Evolutionary conservation across 2,113 vertebrate species (phyloP), one percentile per base, ranked within the genome.

Genomic region (Anseranas semipalmata): DNA sequence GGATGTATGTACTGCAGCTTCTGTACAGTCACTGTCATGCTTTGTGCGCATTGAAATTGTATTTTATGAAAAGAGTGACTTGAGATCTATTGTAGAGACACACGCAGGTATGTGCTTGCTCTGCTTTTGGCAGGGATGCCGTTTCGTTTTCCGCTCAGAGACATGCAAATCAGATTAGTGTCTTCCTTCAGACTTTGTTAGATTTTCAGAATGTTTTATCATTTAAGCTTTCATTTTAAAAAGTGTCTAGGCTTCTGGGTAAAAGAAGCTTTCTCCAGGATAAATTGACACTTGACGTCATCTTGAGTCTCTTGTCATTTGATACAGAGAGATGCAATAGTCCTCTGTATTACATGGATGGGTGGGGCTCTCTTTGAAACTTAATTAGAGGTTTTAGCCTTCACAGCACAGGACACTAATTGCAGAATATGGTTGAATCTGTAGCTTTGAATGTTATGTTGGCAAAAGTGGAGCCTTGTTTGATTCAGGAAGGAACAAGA

Each of bases 41-140:
- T 84, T 93, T 87, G 65, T 93, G 65, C 84, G 52, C 52, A 11
- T 45, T 94, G 62, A 79, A 87, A 68, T 33, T 43, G 52, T 81
- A n/a, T 89, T 85, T 75, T 75, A 48, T 65, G 33, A 24, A 53
- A 63, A 81, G 59, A 18, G 24, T 72, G 7, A 20, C 46, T 84
- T 78, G 48, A 89, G 52, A 37, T 58, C 60, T 62, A 0, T 89
- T 80, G 6, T 5, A 72, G 33, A 50, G 4, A 48, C 32, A 48
- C 32, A 28, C 19, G 66, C 2, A 58, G 39, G 58, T 88, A 33
- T 14, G 25, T 80, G 32, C 50, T 62, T 78, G 41, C 72, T 89
- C 59, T 67, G 7, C 30, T 67, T 85, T 60, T 84, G 55, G 37
- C 18, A 81, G 37, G 21, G 35, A 8, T 72, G 13, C 16, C 10